phyloP scores from a whole-genome alignment of 2,797 vertebrate species.

The Sphenopsis melanotis region DNA sequence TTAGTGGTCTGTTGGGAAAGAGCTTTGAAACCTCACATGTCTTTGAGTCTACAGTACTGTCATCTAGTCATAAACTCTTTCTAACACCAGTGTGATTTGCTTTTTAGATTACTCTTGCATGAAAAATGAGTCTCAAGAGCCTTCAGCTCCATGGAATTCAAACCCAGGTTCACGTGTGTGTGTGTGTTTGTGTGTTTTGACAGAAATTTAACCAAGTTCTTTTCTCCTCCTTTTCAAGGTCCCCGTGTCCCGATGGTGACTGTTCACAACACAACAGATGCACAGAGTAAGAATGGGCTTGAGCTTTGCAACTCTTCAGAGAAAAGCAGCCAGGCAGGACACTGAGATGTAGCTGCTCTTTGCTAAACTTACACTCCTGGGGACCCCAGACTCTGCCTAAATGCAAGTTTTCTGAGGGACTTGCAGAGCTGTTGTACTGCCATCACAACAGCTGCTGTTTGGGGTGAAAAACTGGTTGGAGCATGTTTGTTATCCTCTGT shows the following conservation, averaged over 20 bases:
- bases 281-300: constrained; percentile 71
- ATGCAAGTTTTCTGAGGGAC: not conserved
- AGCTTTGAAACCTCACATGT: not conserved
- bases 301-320: not conserved
- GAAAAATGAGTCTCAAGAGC: not conserved
- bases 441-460: not conserved
- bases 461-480: not conserved
- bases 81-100: constrained; percentile 39
- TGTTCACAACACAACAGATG: constrained; percentile 70
- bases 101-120: constrained; percentile 19
- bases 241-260: constrained; percentile 78
- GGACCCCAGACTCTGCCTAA: not conserved
- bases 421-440: not conserved
- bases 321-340: not conserved
- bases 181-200: not conserved
- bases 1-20: not conserved
- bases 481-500: not conserved
- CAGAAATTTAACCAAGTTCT: not conserved
- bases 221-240: constrained; percentile 63
- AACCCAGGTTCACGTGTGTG: not conserved
- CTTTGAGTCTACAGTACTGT: not conserved
- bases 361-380: not conserved
- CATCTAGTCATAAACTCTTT: constrained; percentile 41
- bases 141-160: not conserved
- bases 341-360: not conserved